phyloP scores from a whole-genome alignment of 2,888 invertebrate genomes.

The Deilephila elpenor region DNA sequence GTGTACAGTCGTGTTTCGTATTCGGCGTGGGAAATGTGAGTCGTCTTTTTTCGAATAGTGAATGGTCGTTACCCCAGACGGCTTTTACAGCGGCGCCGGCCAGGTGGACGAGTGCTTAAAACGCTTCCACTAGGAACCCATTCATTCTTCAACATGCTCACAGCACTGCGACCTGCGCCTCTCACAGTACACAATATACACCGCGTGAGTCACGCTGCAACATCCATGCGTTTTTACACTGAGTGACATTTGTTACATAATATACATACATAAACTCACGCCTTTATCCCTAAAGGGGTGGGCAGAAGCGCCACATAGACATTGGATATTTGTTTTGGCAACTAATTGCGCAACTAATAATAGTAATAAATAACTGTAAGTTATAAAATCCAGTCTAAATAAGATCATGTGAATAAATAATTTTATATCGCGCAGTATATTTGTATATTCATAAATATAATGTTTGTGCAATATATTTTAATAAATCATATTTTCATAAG shows the following conservation, averaged over 20 bases:
- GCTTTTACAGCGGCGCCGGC: conserved; percentile 13
- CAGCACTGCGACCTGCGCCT: background rate
- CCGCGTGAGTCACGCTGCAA: background rate
- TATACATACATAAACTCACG: too few species aligned
- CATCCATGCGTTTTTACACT: background rate
- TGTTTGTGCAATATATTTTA: too few species aligned
- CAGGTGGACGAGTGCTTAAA: conserved; percentile 23
- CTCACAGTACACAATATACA: background rate
- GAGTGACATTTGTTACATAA: background rate
- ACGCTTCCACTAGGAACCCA: conserved; percentile 6
- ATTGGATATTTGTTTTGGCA: too few species aligned
- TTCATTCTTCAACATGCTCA: conserved; percentile 20
- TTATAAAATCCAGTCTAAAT: too few species aligned
- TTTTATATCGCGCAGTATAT: too few species aligned
- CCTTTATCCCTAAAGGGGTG: too few species aligned
- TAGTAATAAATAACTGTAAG: too few species aligned
- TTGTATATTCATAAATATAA: too few species aligned
- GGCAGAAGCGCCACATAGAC: too few species aligned
- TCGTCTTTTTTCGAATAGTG: conserved; percentile 3
- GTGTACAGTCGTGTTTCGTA: background rate
- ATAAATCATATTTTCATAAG: too few species aligned
- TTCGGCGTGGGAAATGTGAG: background rate
- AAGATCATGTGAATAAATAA: too few species aligned
- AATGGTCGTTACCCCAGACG: conserved; percentile 21
- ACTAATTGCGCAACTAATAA: too few species aligned